phyloP scores from a whole-genome alignment of 1,140 invertebrate species.

The Muscidifurax raptorellus region DNA sequence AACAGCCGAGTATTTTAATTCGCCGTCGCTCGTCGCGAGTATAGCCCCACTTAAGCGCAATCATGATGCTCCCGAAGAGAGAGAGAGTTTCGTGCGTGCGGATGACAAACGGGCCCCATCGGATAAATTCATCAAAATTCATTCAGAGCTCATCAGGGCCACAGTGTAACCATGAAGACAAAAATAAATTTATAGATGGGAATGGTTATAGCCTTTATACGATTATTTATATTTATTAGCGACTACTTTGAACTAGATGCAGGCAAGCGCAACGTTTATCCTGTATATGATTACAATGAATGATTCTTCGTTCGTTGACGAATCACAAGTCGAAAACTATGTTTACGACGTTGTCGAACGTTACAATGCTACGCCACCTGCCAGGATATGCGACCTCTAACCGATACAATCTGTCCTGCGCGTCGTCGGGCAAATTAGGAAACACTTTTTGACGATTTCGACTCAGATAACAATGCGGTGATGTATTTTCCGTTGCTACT shows the following conservation, averaged over 20 bases:
- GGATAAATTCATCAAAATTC: slow-evolving; percentile 1
- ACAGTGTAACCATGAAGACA: too few relatives aligned
- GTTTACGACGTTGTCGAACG: too few relatives aligned
- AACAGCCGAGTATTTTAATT: slow-evolving; percentile 18
- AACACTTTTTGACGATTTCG: not conserved
- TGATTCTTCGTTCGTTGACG: too few relatives aligned
- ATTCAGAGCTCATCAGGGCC: not conserved
- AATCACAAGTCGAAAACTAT: too few relatives aligned
- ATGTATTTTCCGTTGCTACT: not conserved
- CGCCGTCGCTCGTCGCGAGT: not conserved
- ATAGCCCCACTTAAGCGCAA: slow-evolving; percentile 29
- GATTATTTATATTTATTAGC: too few relatives aligned
- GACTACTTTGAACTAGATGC: too few relatives aligned
- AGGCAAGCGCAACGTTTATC: too few relatives aligned
- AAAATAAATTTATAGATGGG: too few relatives aligned
- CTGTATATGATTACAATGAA: too few relatives aligned
- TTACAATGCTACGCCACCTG: not conserved
- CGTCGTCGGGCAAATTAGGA: not conserved
- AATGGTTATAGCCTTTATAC: too few relatives aligned
- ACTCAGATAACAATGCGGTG: not conserved
- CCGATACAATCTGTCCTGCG: not conserved
- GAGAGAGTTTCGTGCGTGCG: not conserved
- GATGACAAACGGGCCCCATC: not conserved
- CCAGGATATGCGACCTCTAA: not conserved
- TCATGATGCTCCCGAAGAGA: not conserved